phyloP scores from a whole-genome alignment of 2,888 invertebrate species.

The Zeuzera pyrina region DNA sequence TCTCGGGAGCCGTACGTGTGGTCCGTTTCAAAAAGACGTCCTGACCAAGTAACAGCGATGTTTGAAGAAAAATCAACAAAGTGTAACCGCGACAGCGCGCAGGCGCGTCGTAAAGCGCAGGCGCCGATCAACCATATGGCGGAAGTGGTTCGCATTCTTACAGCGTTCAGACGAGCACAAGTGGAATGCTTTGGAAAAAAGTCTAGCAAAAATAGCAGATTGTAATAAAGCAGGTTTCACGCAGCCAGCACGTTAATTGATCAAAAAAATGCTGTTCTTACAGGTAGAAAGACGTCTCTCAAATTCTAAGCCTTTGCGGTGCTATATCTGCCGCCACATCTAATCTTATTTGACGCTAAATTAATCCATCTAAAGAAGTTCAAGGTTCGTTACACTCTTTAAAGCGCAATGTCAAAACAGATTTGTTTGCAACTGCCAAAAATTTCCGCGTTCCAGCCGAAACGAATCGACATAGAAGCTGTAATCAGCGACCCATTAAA shows the following conservation, averaged over 20 bases:
- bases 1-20: slow-evolving; percentile 15
- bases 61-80: slow-evolving; percentile 39
- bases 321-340: too few relatives aligned
- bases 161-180: too few relatives aligned
- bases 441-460: slow-evolving; percentile 42
- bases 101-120: slow-evolving; percentile 16
- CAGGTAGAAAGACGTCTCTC: too few relatives aligned
- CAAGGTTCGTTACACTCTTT: slow-evolving; percentile 36
- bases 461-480: slow-evolving; percentile 31
- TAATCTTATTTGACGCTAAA: too few relatives aligned
- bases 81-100: slow-evolving; percentile 34
- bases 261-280: too few relatives aligned
- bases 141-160: slow-evolving; percentile 28
- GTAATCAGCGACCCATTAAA: slow-evolving; percentile 45
- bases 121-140: slow-evolving; percentile 45
- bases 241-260: slow-evolving; percentile 6
- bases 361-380: slow-evolving; percentile 29
- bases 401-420: slow-evolving; percentile 29
- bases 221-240: slow-evolving; percentile 35
- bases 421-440: slow-evolving; percentile 29
- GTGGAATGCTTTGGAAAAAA: too few relatives aligned
- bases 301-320: too few relatives aligned
- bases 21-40: slow-evolving; percentile 5
- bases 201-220: too few relatives aligned
- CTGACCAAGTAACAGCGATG: slow-evolving; percentile 12